Evolutionary conservation across 37 sponge, comb jelly and placozoan species (phyloP).

Genomic region (Ephydatia muelleri): DNA sequence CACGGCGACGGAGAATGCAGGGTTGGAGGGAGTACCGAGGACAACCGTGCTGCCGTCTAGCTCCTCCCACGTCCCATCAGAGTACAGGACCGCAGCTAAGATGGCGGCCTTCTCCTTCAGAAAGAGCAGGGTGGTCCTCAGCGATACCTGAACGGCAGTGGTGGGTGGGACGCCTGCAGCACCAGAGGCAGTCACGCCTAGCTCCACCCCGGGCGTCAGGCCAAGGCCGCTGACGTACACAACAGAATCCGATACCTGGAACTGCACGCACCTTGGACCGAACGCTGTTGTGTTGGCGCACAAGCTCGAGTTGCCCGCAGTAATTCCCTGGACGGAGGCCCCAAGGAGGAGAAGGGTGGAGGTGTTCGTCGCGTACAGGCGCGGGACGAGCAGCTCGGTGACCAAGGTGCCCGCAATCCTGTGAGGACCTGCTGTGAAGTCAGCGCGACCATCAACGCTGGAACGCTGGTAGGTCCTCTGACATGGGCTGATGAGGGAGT

Average conservation of each 20-base stretch:
- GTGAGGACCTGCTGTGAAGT: slow-evolving; percentile 37
- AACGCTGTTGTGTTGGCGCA: neutral
- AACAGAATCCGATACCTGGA: slow-evolving; percentile 3
- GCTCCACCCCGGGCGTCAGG: slow-evolving; percentile 4
- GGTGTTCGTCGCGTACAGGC: neutral
- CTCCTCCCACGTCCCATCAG: slow-evolving; percentile 24
- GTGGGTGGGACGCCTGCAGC: neutral
- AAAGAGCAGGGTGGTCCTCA: slow-evolving; percentile 29
- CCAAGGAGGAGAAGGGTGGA: slow-evolving; percentile 11
- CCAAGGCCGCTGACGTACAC: slow-evolving; percentile 9
- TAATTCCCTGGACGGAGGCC: slow-evolving; percentile 1
- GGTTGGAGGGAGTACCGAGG: neutral
- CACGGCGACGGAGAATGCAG: neutral
- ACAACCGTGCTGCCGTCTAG: slow-evolving; percentile 10
- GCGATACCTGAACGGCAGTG: neutral
- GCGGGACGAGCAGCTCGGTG: slow-evolving; percentile 17
- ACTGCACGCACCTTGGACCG: slow-evolving; percentile 13
- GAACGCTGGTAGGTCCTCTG: slow-evolving; percentile 40
- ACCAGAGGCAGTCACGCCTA: neutral
- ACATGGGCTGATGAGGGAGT: slow-evolving; percentile 7
- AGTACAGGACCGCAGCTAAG: slow-evolving; percentile 19
- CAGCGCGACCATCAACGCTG: slow-evolving; percentile 9
- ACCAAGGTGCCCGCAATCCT: slow-evolving; percentile 29
- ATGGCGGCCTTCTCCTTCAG: slow-evolving; percentile 41
- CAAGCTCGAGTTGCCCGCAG: slow-evolving; percentile 13